Evolutionary conservation across 2,113 vertebrate genomes (phyloP).

Genomic region (Catharus minimus): DNA sequence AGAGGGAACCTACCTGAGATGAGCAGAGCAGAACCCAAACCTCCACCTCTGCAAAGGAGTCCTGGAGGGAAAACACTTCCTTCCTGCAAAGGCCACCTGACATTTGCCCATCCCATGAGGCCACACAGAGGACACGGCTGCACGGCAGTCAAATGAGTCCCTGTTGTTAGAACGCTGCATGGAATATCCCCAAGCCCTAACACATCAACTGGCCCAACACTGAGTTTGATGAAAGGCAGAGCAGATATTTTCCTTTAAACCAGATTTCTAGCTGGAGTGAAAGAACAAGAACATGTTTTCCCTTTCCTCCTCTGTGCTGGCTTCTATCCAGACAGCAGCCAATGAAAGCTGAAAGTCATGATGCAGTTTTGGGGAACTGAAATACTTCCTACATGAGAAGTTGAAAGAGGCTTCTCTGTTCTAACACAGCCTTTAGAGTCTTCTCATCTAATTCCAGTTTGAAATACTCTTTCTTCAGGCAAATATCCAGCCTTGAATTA

Average conservation of each 20-base stretch:
- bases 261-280: not conserved
- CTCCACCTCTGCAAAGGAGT: not conserved
- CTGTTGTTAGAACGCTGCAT: not conserved
- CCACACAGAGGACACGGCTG: not conserved
- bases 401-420: not conserved
- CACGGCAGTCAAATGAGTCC: not conserved
- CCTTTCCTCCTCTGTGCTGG: conserved; percentile 6
- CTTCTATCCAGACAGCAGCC: not conserved
- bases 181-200: not conserved
- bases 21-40: not conserved
- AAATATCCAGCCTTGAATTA: not conserved
- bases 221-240: conserved; percentile 2
- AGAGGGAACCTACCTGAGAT: not conserved
- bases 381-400: not conserved
- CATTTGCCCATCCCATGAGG: rapidly evolving
- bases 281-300: not conserved
- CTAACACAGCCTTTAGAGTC: not conserved
- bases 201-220: not conserved
- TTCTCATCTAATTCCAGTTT: not conserved
- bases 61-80: not conserved
- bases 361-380: not conserved
- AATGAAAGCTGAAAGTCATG: not conserved
- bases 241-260: not conserved
- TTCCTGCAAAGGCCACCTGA: not conserved
- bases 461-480: not conserved